Base-by-base conservation (phyloP, 35 echinoderm and acorn worm species). In the Lytechinus variegatus region DNA sequence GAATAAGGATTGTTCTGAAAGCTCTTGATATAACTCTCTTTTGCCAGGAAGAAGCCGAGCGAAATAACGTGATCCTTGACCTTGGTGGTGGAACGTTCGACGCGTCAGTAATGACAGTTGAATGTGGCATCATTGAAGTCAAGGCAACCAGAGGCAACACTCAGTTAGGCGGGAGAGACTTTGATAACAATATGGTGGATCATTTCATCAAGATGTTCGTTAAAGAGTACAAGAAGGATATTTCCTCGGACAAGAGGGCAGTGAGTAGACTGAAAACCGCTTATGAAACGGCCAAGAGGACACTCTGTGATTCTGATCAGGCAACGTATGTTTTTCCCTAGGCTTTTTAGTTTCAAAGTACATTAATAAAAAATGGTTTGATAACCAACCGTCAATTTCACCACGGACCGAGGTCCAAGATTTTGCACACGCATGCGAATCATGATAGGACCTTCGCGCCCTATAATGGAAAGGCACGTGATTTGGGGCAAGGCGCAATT, bases 211-310 rank as follows among this genome's bases (percentile, higher is more conserved):
- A 57, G 6, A 95, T 97, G 86, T 99, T 99, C 94, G 95, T 96
- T 95, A 95, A 95, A 19, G 97, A 99, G 96, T 95, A 99, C 95
- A 99, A 99, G 95, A 99, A 99, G 94, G 97, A 99, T 96, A 91
- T 99, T 10, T 53, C 54, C 21, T 55, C 21, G 0, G 97, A 99
- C 91, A 95, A 97, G 55, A 88, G 96, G 53, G 87, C 98, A 16
- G 52, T 97, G n/a, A 96, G 98, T 12, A 57, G 98, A 60, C 55
- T 99, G 53, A 95, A 97, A 56, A 99, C 98, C 4, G 98, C 98
- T 6, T 94, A 94, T 52, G 98, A 99, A 87, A 94, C 97, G 94
- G 98, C 98, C 8, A 99, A 99, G 97, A 99, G 98, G 60, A 99
- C 98, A 8, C 94, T 99, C 5, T 99, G 97, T 86, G 56, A 86